Evolutionary conservation across 2,797 vertebrate species (phyloP), one percentile per base, ranked within the genome.

Genomic region (Decapterus maruadsi): DNA sequence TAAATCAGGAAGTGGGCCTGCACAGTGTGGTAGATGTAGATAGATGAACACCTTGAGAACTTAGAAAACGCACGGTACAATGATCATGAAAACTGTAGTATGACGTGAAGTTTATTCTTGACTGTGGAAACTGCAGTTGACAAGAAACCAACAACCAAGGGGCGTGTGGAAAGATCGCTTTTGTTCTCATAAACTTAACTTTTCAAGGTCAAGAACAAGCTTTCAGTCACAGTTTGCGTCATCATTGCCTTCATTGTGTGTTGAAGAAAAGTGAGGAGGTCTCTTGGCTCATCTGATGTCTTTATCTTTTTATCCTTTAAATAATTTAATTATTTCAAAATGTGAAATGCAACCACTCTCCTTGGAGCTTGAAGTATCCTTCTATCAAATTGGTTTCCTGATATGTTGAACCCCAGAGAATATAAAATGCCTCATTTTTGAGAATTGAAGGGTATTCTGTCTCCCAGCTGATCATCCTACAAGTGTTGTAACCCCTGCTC

Each of bases 341-440:
- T 57, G 14, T 68, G 34, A 72, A 29, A 0, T 45, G n/a, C 36
- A 75, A 6, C 17, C 10, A 19, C 70, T 62, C 6, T 57, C 67
- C 6, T 45, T 13, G 22, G 4, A 34, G 43, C 57, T 43, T 31
- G 17, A 59, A 16, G 31, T 8, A 34, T 68, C 22, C n/a, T 75
- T 65, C 20, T 43, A 20, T 51, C 3, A 13, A 11, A 64, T 60
- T 50, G 40, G 8, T 51, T 68, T 77, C 14, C 20, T 9, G n/a
- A 59, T 51, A 26, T 26, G 40, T 19, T 22, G 12, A 6, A 36
- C 40, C 36, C 61, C 20, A 8, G 13, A 40, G 38, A 43, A 20
- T 67, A 48, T 22, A 5, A 57, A 56, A 43, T 62, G 66, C 42
- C 8, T 48, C 22, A 42, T 68, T 64, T 72, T 26, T 31, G 11